Percentiles rank a stretch among this genome's conserved stretches.
Evolutionary conservation across 2,888 invertebrate genomes (phyloP).

Genomic region (Amphipoea lucens): DNA sequence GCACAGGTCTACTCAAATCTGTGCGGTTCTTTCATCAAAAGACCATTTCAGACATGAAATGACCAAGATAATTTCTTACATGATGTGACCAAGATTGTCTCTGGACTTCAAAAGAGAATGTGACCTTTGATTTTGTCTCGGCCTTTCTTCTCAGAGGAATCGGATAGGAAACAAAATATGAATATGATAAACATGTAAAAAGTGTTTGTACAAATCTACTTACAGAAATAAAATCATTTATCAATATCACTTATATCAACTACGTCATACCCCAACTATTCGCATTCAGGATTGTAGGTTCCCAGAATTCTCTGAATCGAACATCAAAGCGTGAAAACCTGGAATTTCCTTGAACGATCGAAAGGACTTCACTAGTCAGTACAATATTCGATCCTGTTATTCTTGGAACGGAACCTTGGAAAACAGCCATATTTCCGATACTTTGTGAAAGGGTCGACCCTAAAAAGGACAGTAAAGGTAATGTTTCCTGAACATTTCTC

Average conservation of each 20-base stretch:
- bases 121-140: neutral
- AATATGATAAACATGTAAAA: neutral
- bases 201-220: neutral
- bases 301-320: neutral
- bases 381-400: constrained; percentile 19
- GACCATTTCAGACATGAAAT: neutral
- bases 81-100: neutral
- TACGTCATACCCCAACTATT: neutral
- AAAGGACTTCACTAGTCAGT: constrained; percentile 13
- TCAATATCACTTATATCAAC: neutral
- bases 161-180: neutral
- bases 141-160: neutral
- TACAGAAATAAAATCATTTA: neutral
- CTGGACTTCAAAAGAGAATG: neutral
- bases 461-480: constrained; percentile 22
- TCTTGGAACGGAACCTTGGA: constrained; percentile 25
- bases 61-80: neutral
- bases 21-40: neutral
- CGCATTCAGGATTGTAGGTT: neutral
- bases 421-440: constrained; percentile 30
- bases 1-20: neutral
- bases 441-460: constrained; percentile 48
- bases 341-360: constrained; percentile 23
- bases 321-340: constrained; percentile 28
- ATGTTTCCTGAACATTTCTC: constrained; percentile 25